These are phyloP conservation scores for Leptothorax acervorum DNA, from an alignment of 2,888 invertebrate genomes.

Conservation along the genomic window DNA sequence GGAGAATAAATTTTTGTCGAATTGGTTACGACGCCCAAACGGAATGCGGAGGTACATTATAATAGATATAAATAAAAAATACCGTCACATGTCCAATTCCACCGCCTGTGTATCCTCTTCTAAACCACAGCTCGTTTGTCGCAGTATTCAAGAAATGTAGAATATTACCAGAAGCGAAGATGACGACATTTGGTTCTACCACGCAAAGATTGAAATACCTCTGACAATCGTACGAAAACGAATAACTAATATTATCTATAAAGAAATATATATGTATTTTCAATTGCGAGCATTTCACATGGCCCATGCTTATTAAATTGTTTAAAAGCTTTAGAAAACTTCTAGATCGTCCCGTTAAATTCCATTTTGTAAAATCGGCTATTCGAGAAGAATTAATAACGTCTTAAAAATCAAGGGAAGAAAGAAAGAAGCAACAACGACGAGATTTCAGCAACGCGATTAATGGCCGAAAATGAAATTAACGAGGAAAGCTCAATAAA, in stretches of 20 bases:
- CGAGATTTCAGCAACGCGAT: too few species aligned
- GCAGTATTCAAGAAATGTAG: conserved; percentile 91
- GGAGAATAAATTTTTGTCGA: too few species aligned
- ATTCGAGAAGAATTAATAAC: too few species aligned
- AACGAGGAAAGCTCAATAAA: not conserved
- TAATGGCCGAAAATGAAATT: not conserved
- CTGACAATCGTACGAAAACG: conserved; percentile 94
- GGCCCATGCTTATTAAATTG: not conserved
- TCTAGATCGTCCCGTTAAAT: too few species aligned
- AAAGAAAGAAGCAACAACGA: too few species aligned
- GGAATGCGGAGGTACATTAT: too few species aligned
- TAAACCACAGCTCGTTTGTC: conserved; percentile 89
- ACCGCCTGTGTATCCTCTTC: conserved; percentile 91
- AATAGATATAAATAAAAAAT: conserved; percentile 68
- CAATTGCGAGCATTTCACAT: not conserved
- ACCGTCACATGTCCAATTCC: conserved; percentile 94
- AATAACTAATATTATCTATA: conserved; percentile 87
- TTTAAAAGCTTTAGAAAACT: not conserved
- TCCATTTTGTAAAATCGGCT: too few species aligned
- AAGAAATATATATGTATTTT: conserved; percentile 41
- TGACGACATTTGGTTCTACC: conserved; percentile 90
- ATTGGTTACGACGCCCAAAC: too few species aligned
- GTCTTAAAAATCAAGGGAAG: too few species aligned
- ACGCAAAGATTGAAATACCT: conserved; percentile 93
- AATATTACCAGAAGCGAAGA: conserved; percentile 94